Evolutionary conservation across 2,888 invertebrate genomes (phyloP).

Genomic region (Lepidocyrtinus sp.): DNA sequence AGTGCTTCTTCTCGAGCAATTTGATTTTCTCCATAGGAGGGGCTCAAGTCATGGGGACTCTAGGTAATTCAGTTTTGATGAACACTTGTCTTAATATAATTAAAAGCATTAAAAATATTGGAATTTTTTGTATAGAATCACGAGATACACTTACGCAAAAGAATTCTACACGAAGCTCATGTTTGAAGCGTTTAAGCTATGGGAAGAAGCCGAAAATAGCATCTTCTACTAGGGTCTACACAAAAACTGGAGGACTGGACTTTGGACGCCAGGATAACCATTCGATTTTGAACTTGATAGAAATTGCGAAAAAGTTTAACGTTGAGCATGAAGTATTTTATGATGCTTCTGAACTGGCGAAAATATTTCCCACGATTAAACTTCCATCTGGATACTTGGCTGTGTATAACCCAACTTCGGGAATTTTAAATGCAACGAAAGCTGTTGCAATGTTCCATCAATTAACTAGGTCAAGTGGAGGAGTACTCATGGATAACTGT

Average conservation of each 20-base stretch:
- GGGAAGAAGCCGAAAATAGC: constrained; percentile 62
- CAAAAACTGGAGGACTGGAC: constrained; percentile 65
- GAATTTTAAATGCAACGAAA: constrained; percentile 68
- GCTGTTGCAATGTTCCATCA: constrained; percentile 64
- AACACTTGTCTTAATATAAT: not conserved
- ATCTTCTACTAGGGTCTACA: constrained; percentile 53
- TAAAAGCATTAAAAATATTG: not conserved
- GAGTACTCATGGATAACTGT: constrained; percentile 58
- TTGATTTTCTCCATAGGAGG: constrained; percentile 65
- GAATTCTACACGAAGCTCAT: constrained; percentile 66
- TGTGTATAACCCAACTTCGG: constrained; percentile 62
- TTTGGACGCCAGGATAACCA: constrained; percentile 52
- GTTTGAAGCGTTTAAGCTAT: constrained; percentile 61
- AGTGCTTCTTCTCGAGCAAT: constrained; percentile 66
- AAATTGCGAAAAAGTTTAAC: constrained; percentile 53
- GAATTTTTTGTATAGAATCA: constrained; percentile 59
- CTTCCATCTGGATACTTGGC: constrained; percentile 48
- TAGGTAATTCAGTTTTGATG: constrained; percentile 45
- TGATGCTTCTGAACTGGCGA: constrained; percentile 18
- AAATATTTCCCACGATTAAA: constrained; percentile 59
- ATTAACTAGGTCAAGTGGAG: constrained; percentile 50
- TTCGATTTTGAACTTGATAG: constrained; percentile 40
- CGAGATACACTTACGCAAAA: constrained; percentile 62
- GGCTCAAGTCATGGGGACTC: constrained; percentile 69
- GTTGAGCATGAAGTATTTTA: constrained; percentile 46